phyloP scores from a whole-genome alignment of 2,113 vertebrate genomes.

The Myocastor coypus region DNA sequence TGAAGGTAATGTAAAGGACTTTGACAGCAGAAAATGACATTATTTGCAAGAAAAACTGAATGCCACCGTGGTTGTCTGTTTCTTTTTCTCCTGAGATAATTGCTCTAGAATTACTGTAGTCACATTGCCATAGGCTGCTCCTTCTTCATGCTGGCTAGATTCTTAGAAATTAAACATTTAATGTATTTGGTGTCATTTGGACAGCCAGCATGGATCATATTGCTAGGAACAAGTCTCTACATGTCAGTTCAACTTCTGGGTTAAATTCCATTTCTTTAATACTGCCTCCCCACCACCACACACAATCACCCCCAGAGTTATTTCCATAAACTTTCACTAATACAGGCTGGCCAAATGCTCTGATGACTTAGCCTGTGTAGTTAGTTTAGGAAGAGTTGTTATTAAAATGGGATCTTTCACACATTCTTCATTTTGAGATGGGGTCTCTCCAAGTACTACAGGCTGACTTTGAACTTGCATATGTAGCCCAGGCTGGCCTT shows the following conservation, averaged over 20 bases:
- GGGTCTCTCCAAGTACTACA: neutral
- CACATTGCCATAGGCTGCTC: neutral
- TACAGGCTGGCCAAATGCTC: neutral
- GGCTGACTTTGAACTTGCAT: neutral
- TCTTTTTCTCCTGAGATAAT: conserved; percentile 27
- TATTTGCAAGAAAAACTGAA: conserved; percentile 20
- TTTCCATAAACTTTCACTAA: neutral
- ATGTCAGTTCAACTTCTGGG: neutral
- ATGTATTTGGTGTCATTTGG: neutral
- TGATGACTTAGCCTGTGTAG: neutral
- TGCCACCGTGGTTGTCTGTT: neutral
- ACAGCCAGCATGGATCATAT: neutral
- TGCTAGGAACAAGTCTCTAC: neutral
- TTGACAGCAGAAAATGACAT: conserved; percentile 16
- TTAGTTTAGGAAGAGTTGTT: neutral
- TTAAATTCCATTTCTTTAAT: conserved; percentile 7
- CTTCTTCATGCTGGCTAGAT: neutral
- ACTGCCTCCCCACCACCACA: neutral
- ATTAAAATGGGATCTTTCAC: neutral
- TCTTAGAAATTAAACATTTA: neutral
- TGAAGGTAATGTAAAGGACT: conserved; percentile 59
- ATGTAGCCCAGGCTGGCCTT: neutral
- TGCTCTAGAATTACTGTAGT: neutral
- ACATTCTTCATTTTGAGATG: neutral
- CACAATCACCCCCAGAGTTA: neutral